Conservation (phyloP, 2,888 invertebrate genomes). For the Vesta saturnalis region DNA sequence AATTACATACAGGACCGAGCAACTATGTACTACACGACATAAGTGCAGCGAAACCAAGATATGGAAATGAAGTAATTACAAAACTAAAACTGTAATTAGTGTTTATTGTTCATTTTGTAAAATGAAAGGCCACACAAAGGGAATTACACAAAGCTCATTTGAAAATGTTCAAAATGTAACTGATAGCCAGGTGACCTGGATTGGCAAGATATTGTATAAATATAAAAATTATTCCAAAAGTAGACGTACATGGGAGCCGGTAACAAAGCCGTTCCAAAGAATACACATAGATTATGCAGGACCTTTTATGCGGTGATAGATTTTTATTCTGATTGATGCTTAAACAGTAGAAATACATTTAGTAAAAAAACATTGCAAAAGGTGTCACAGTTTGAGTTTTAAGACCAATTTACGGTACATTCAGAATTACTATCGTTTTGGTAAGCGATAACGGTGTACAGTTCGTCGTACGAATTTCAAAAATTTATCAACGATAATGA, state of each 20-base stretch:
- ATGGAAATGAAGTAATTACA: no score
- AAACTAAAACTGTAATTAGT: no score
- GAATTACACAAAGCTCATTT: no score
- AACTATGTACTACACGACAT: no score
- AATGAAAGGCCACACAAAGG: no score
- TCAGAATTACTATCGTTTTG: slow-evolving; percentile 45
- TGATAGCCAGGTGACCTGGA: no score
- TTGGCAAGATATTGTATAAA: no score
- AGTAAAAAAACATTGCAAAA: slow-evolving; percentile 37
- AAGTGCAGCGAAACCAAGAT: no score
- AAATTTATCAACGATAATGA: slow-evolving; percentile 32
- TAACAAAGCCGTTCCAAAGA: slow-evolving; percentile 44
- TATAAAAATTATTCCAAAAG: no score
- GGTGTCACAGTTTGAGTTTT: slow-evolving; percentile 34
- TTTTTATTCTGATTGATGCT: slow-evolving; percentile 41
- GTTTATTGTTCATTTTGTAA: no score
- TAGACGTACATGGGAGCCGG: slow-evolving; percentile 48
- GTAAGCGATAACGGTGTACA: slow-evolving; percentile 47
- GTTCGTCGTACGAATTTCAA: slow-evolving; percentile 44
- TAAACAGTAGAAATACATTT: slow-evolving; percentile 43
- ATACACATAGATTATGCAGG: slow-evolving; percentile 53
- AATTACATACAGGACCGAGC: background rate
- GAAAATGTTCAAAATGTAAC: no score
- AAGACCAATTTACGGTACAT: slow-evolving; percentile 41
- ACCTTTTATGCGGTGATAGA: slow-evolving; percentile 43